A percentile compares a stretch with the other conserved stretches of the same genome.
phyloP scores from a whole-genome alignment of 1,140 invertebrate species.

The Meteorus sp. region DNA sequence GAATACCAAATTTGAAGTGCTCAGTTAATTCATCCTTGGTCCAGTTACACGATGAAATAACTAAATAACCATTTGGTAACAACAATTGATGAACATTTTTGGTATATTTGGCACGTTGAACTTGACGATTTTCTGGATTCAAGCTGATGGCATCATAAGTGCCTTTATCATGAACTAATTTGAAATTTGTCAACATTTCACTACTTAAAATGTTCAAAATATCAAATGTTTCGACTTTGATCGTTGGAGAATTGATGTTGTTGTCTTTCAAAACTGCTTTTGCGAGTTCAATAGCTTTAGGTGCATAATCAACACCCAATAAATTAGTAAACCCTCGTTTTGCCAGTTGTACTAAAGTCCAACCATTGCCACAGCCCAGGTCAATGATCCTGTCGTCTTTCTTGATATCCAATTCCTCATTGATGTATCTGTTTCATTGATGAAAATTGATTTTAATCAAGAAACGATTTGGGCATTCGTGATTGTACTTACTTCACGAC shows the following conservation, averaged over 20 bases:
- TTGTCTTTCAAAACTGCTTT: conserved; percentile 65
- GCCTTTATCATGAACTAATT: conserved; percentile 83
- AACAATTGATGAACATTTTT: conserved; percentile 67
- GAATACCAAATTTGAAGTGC: conserved; percentile 68
- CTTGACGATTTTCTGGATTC: conserved; percentile 67
- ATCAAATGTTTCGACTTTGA: conserved; percentile 67
- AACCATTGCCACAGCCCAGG: conserved; percentile 89
- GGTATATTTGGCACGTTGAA: conserved; percentile 70
- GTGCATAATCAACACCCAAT: conserved; percentile 83
- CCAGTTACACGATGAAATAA: conserved; percentile 95
- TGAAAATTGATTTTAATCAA: not conserved
- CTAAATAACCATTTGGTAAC: conserved; percentile 67
- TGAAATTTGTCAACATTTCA: conserved; percentile 55
- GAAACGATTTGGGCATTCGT: conserved; percentile 2
- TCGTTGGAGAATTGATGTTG: conserved; percentile 43
- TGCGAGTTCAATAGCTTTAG: conserved; percentile 76
- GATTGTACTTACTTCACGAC: conserved; percentile 66
- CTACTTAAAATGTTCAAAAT: conserved; percentile 55
- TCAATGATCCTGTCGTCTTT: conserved; percentile 64
- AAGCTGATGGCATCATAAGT: conserved; percentile 92
- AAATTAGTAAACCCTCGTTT: conserved; percentile 74
- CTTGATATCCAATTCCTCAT: conserved; percentile 35
- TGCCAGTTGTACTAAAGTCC: conserved; percentile 76
- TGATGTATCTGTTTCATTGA: conserved; percentile 43
- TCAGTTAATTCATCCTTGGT: conserved; percentile 78